A percentile compares a stretch with the other conserved stretches of the same genome.
Evolutionary conservation across 2,113 vertebrate genomes (phyloP).

Genomic region (Xerus inauris): DNA sequence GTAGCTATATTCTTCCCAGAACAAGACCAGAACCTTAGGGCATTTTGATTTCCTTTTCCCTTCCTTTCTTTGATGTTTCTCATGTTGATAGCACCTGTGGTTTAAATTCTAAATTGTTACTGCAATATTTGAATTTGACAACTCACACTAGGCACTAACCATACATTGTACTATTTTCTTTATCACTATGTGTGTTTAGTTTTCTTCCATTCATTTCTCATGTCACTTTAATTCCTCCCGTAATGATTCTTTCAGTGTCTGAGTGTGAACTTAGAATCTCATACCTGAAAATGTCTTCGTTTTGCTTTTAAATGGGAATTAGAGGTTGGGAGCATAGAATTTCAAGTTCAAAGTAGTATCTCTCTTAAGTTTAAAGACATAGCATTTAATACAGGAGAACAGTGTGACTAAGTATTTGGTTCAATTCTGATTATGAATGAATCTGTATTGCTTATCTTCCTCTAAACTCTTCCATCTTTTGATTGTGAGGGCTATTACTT

Average conservation of each 20-base stretch:
- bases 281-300: not conserved
- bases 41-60: not conserved
- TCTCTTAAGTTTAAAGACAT: not conserved
- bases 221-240: not conserved
- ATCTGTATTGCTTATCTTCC: not conserved
- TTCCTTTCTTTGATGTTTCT: not conserved
- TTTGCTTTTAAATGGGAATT: constrained; percentile 11
- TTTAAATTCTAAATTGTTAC: constrained; percentile 31
- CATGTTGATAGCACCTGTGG: not conserved
- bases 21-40: not conserved
- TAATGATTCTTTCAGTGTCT: not conserved
- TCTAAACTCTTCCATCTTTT: not conserved
- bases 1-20: not conserved
- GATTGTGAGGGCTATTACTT: not conserved
- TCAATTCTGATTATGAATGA: not conserved
- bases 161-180: not conserved
- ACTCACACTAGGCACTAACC: not conserved
- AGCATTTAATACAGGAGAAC: no score
- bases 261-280: not conserved
- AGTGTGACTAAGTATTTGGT: constrained; percentile 25
- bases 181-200: not conserved
- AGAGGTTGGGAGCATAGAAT: not conserved
- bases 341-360: not conserved
- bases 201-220: not conserved
- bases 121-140: not conserved